A percentile compares a stretch with the other conserved stretches of the same genome.
Conservation (phyloP, 2,888 invertebrate genomes). For the Eristalis tenax region DNA sequence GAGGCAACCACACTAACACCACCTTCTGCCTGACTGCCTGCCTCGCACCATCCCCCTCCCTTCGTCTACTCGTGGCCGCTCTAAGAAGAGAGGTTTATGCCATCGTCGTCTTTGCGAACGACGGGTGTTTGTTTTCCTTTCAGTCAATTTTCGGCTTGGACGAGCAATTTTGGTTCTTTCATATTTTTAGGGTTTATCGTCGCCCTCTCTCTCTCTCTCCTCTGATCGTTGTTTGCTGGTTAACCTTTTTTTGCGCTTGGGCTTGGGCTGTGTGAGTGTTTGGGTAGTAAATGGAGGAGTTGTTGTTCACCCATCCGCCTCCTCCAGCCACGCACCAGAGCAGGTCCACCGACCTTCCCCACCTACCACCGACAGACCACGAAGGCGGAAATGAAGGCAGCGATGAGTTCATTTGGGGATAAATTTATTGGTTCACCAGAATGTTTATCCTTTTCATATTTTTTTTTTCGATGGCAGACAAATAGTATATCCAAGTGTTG, state of each 20-base stretch:
- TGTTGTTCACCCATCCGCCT: conserved; percentile 16
- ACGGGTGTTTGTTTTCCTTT: conserved; percentile 56
- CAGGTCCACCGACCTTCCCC: background rate
- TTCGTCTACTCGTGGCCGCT: conserved; percentile 10
- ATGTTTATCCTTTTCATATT: conserved; percentile 67
- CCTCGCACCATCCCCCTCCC: background rate
- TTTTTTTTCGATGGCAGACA: conserved; percentile 49
- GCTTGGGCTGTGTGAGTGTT: background rate
- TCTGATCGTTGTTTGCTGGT: conserved; percentile 56
- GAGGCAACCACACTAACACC: background rate
- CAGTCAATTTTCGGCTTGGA: conserved; percentile 70
- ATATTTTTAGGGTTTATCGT: background rate
- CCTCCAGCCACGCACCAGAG: background rate
- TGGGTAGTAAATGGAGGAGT: conserved; percentile 58
- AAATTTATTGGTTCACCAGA: conserved; percentile 63
- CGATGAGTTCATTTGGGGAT: conserved; percentile 49
- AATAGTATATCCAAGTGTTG: conserved; percentile 26
- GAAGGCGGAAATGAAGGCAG: conserved; percentile 1
- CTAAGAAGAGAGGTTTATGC: conserved; percentile 58
- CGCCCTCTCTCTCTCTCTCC: background rate
- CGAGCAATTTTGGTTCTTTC: conserved; percentile 47
- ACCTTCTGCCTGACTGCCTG: background rate
- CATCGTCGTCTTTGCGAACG: conserved; percentile 28
- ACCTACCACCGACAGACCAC: background rate
- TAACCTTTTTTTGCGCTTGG: conserved; percentile 53